Conservation (phyloP, 2,888 invertebrate genomes). For the Cacoxenus indagator region DNA sequence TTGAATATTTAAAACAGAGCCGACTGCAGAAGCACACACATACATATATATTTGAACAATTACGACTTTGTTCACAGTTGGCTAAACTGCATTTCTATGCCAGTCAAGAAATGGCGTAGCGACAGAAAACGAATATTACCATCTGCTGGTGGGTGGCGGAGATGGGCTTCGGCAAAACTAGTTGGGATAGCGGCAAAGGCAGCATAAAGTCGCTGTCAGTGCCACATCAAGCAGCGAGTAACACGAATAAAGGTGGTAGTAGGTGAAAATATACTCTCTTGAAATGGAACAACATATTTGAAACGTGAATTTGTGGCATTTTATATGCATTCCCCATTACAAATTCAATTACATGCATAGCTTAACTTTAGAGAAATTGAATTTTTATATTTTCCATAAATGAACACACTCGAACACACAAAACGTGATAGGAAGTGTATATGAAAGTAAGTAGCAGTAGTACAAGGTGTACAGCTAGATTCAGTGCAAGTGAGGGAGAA, state of each 20-base stretch:
- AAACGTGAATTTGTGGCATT: slow-evolving; percentile 57
- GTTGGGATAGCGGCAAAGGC: no score
- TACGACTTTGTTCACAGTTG: slow-evolving; percentile 30
- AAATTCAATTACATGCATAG: slow-evolving; percentile 68
- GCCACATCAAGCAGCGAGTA: no score
- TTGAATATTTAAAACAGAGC: not conserved
- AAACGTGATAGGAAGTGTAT: no score
- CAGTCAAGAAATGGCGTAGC: slow-evolving; percentile 23
- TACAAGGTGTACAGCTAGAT: no score
- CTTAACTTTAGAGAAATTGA: slow-evolving; percentile 65
- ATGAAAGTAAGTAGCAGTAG: no score
- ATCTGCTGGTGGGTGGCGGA: no score
- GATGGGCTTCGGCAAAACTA: no score
- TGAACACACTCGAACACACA: slow-evolving; percentile 30
- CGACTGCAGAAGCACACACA: not conserved
- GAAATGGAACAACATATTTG: slow-evolving; percentile 26
- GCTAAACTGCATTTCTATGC: slow-evolving; percentile 36
- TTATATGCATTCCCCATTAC: slow-evolving; percentile 57
- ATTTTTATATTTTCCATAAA: slow-evolving; percentile 55
- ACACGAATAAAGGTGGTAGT: no score
- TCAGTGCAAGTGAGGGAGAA: no score
- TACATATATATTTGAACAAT: not conserved
- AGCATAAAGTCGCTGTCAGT: not conserved
- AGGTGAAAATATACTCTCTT: not conserved
- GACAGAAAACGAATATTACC: no score